A percentile compares a stretch with the other conserved stretches of the same genome.
Conservation (phyloP, 2,888 invertebrate genomes). For the Erebia palarica region DNA sequence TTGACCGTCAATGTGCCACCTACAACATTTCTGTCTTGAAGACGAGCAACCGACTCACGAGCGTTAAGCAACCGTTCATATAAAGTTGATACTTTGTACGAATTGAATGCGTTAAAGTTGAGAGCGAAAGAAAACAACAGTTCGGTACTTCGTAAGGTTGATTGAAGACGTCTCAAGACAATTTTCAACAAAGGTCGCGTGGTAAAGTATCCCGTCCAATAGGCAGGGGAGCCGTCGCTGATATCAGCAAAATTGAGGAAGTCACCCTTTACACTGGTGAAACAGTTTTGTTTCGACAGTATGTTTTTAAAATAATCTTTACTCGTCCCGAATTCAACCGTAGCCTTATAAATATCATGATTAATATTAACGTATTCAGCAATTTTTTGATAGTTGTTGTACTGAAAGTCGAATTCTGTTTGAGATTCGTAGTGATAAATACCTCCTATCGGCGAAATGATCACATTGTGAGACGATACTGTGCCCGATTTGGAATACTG, state of each 20-base stretch:
- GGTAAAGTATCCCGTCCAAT: conserved; percentile 98
- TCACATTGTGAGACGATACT: conserved; percentile 93
- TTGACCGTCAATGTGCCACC: conserved; percentile 95
- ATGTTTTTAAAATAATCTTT: conserved; percentile 92
- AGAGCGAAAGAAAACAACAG: conserved; percentile 91
- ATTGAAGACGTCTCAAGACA: conserved; percentile 90
- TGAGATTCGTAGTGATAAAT: conserved; percentile 94
- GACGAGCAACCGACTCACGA: conserved; percentile 91
- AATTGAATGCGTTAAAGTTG: conserved; percentile 82
- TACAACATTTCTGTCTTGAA: conserved; percentile 98
- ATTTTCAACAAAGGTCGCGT: conserved; percentile 93
- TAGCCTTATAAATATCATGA: conserved; percentile 86
- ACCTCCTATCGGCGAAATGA: conserved; percentile 96
- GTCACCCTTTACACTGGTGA: conserved; percentile 92
- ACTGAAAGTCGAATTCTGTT: conserved; percentile 97
- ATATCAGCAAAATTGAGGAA: conserved; percentile 98
- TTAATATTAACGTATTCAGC: conserved; percentile 93
- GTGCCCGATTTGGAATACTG: conserved; percentile 95
- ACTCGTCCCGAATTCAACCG: conserved; percentile 93
- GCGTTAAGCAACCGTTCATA: conserved; percentile 78
- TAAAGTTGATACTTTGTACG: conserved; percentile 80
- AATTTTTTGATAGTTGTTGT: conserved; percentile 93
- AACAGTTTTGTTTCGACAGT: conserved; percentile 79
- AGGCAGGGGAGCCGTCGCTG: conserved; percentile 91
- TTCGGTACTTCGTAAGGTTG: conserved; percentile 90